Evolutionary conservation across 2,113 vertebrate species (phyloP), one percentile per base, ranked within the genome.

Genomic region (Oncorhynchus mykiss): DNA sequence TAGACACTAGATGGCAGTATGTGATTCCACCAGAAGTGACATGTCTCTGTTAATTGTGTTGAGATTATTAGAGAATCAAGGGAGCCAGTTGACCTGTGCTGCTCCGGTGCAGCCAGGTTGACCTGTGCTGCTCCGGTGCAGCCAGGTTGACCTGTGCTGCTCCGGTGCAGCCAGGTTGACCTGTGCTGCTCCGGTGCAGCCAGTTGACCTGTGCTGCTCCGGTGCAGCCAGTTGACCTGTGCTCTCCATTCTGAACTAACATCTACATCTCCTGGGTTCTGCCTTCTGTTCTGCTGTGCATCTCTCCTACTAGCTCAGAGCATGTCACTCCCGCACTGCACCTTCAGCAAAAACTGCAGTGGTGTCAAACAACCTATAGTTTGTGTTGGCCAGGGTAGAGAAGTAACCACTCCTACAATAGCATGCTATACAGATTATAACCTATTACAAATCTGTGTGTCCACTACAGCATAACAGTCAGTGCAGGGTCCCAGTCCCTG

Each of bases 1-100:
- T 8, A 48, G 67, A 39, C 80, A 81, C 62, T 62, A 71, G 80
- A 59, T 60, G 80, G 72, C 80, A 74, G 68, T 68, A 73, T 16
- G n/a, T 45, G 51, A 24, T 67, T 20, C 27, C 25, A 9, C 22
- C 68, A 24, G 12, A 27, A 25, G 7, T 68, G 67, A 45, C 27
- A 31, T 34, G 27, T 34, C 29, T 34, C 67, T 18, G 67, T 31
- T 68, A 68, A 31, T 68, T 39, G 16, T 29, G 16, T 34, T 39
- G 12, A 68, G 27, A 31, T 24, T 62, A 22, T n/a, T 62, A 62
- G 59, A 22, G n/a, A 45, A 45, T 54, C 16, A 18, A 54, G 59
- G 18, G 59, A 45, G 39, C 39, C 39, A 45, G 39, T 45, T 45
- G 39, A 45, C 29, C 29, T 29, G 29, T 29, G 29, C 29, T 29